Evolutionary conservation across 2,797 vertebrate genomes (phyloP).

Genomic region (Sarcophilus harrisii): DNA sequence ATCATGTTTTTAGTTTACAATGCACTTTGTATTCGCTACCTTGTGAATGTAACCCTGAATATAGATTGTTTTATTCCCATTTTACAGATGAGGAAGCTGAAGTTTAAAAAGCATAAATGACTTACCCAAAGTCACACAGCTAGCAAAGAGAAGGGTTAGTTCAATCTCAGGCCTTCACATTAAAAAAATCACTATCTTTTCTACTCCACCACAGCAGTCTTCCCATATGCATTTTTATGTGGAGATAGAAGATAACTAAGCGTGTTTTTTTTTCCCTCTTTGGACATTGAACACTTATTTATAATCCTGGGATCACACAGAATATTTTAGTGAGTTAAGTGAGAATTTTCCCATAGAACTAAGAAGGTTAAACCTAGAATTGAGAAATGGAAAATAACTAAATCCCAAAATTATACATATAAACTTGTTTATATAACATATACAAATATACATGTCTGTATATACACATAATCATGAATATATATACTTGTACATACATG

Average conservation of each 20-base stretch:
- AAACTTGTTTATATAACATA: not conserved
- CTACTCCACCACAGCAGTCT: not conserved
- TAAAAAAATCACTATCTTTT: not conserved
- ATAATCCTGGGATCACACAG: slow-evolving; percentile 5
- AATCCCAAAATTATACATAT: not conserved
- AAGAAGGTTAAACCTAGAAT: slow-evolving; percentile 21
- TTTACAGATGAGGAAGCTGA: not conserved
- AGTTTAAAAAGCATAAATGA: not conserved
- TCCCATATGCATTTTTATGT: not conserved
- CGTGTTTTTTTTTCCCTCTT: slow-evolving; percentile 2
- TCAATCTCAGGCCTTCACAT: not conserved
- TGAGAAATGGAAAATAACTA: slow-evolving; percentile 18
- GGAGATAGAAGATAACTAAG: not conserved
- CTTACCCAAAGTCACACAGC: not conserved
- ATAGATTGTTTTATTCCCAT: not conserved
- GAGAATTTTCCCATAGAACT: slow-evolving; percentile 34
- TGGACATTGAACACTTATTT: slow-evolving; percentile 31
- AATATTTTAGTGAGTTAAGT: slow-evolving; percentile 25
- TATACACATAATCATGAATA: too few species aligned
- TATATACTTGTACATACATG: too few species aligned
- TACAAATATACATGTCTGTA: not conserved
- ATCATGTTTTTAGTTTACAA: not conserved
- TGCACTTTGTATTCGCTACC: not conserved
- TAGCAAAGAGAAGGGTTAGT: not conserved
- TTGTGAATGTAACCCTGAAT: not conserved